phyloP scores from a whole-genome alignment of 35 echinoderm and acorn worm genomes.

The Heliocidaris erythrogramma region DNA sequence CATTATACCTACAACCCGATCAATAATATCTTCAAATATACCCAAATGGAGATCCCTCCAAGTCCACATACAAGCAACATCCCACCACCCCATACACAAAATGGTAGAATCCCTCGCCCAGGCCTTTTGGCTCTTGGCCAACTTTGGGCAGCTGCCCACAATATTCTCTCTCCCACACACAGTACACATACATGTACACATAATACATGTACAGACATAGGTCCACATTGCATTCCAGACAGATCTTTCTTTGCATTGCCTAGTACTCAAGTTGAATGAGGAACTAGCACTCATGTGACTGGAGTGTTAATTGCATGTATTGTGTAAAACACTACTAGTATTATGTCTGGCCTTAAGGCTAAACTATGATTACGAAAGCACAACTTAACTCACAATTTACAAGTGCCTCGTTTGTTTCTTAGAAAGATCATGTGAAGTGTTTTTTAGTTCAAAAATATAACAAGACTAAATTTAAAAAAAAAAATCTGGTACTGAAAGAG shows the following conservation, averaged over 20 bases:
- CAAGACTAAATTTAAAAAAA: too few relatives aligned
- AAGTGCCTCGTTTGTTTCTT: background rate
- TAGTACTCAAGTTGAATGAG: background rate
- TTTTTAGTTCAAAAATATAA: too few relatives aligned
- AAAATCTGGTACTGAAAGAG: too few relatives aligned
- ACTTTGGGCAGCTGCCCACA: conserved; percentile 41
- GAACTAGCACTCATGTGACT: conserved; percentile 2
- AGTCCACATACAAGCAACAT: background rate
- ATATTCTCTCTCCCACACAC: background rate
- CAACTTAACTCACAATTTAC: background rate
- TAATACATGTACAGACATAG: background rate
- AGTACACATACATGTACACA: conserved; percentile 28
- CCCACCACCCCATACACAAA: background rate
- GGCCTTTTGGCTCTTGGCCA: conserved; percentile 41
- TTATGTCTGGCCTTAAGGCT: background rate
- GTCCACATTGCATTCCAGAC: background rate
- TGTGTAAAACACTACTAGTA: background rate
- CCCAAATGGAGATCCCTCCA: background rate
- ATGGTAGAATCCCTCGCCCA: conserved; percentile 29
- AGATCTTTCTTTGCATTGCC: background rate
- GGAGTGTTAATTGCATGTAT: background rate
- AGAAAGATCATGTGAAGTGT: background rate
- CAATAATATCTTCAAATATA: too few relatives aligned
- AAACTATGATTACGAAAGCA: background rate
- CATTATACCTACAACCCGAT: too few relatives aligned